phyloP scores from a whole-genome alignment of 2,113 vertebrate genomes.

The Saccopteryx bilineata region DNA sequence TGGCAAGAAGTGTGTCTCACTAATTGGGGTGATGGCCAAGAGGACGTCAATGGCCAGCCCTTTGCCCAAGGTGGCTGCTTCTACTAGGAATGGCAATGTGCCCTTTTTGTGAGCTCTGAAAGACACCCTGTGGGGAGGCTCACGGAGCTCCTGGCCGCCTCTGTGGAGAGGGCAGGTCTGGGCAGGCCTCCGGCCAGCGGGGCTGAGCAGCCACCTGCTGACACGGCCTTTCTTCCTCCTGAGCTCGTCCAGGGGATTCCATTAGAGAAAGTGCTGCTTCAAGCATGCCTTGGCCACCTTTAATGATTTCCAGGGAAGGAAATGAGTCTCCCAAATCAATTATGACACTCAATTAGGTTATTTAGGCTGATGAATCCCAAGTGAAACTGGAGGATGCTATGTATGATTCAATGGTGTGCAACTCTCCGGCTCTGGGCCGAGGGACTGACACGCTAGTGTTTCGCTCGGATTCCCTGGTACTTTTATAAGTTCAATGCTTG shows the following conservation, averaged over 20 bases:
- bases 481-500: not conserved
- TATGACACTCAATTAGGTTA: slow-evolving; percentile 86
- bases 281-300: slow-evolving; percentile 80
- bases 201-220: slow-evolving; percentile 85
- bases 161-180: slow-evolving; percentile 89
- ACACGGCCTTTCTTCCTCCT: slow-evolving; percentile 85
- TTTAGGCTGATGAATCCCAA: slow-evolving; percentile 83
- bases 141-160: slow-evolving; percentile 86
- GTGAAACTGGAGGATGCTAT: slow-evolving; percentile 80
- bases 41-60: slow-evolving; percentile 83
- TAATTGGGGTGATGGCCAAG: slow-evolving; percentile 85
- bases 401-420: slow-evolving; percentile 61
- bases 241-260: slow-evolving; percentile 87
- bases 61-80: slow-evolving; percentile 84
- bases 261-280: slow-evolving; percentile 88
- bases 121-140: slow-evolving; percentile 86
- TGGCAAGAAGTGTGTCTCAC: slow-evolving; percentile 88
- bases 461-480: slow-evolving; percentile 6
- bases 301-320: slow-evolving; percentile 87
- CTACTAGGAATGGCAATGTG: slow-evolving; percentile 87
- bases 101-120: slow-evolving; percentile 82
- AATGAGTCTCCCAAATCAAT: slow-evolving; percentile 88
- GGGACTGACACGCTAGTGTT: not conserved
- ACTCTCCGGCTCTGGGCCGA: not conserved
- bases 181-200: slow-evolving; percentile 82